These are phyloP conservation scores for Prochilodus magdalenae DNA, from an alignment of 2,113 vertebrate species.

Conservation along the genomic window DNA sequence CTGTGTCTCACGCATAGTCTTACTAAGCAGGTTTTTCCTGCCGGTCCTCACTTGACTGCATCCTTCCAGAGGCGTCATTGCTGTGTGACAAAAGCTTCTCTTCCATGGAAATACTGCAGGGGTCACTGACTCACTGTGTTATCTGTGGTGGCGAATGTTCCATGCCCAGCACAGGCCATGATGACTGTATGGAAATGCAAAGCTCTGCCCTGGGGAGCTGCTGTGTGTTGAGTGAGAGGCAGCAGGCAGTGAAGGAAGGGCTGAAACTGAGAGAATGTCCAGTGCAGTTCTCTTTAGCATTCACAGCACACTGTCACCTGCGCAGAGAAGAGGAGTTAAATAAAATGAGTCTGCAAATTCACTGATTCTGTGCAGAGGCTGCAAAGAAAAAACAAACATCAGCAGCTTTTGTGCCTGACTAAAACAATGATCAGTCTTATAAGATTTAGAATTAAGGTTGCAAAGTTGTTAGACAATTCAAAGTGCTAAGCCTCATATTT, in stretches of 20 bases:
- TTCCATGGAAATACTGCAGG: conserved; percentile 55
- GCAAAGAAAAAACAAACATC: conserved; percentile 59
- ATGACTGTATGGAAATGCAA: conserved; percentile 42
- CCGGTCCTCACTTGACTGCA: background rate
- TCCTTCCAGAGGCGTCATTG: conserved; percentile 18
- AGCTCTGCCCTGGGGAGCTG: conserved; percentile 27
- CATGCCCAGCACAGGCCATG: conserved; percentile 22
- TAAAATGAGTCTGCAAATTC: conserved; percentile 80
- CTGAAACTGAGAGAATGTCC: conserved; percentile 66
- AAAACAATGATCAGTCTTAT: conserved; percentile 17
- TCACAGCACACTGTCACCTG: conserved; percentile 74
- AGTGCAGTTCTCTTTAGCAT: conserved; percentile 75
- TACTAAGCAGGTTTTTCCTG: background rate
- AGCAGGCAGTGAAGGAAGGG: conserved; percentile 21
- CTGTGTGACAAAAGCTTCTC: conserved; percentile 30
- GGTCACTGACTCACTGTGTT: conserved; percentile 60
- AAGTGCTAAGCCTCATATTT: background rate
- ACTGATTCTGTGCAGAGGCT: conserved; percentile 74
- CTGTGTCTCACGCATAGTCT: background rate
- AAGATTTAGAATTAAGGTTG: conserved; percentile 7
- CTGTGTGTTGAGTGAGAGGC: conserved; percentile 31
- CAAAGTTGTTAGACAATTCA: background rate
- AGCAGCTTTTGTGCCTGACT: conserved; percentile 49
- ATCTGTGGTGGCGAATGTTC: conserved; percentile 36
- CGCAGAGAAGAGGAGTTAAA: conserved; percentile 73